Percentiles rank a stretch among this genome's conserved stretches.
phyloP scores from a whole-genome alignment of 2,888 invertebrate species.

The Griposia aprilina region DNA sequence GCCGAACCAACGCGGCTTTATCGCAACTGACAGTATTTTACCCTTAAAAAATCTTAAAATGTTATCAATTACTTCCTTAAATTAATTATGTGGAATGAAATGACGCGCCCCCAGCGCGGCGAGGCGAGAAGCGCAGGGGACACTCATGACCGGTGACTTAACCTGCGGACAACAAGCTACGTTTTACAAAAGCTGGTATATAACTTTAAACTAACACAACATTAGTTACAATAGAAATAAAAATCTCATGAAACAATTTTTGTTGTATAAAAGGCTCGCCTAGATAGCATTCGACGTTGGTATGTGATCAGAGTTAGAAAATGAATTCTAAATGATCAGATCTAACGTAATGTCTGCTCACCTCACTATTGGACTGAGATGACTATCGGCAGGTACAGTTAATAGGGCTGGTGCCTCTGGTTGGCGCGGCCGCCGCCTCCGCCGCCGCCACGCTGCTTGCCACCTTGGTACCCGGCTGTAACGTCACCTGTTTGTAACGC shows the following conservation, averaged over 20 bases:
- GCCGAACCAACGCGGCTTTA: constrained; percentile 78
- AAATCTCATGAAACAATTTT: constrained; percentile 1
- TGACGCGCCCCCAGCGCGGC: constrained; percentile 87
- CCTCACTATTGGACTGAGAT: constrained; percentile 89
- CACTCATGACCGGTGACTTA: constrained; percentile 89
- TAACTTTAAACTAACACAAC: constrained; percentile 7
- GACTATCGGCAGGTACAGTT: constrained; percentile 89
- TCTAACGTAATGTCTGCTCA: constrained; percentile 67
- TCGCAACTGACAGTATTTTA: constrained; percentile 84
- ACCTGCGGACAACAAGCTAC: constrained; percentile 81
- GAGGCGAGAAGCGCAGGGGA: constrained; percentile 80
- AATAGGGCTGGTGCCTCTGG: constrained; percentile 97
- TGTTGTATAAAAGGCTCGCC: neutral
- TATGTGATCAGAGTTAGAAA: constrained; percentile 12
- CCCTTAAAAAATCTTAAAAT: constrained; percentile 87
- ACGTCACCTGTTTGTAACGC: constrained; percentile 71
- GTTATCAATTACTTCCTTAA: constrained; percentile 86
- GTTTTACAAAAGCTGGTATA: constrained; percentile 35
- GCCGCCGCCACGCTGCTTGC: constrained; percentile 95
- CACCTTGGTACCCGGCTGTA: constrained; percentile 93
- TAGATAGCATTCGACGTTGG: constrained; percentile 3
- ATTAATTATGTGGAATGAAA: constrained; percentile 90
- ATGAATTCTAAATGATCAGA: constrained; percentile 6
- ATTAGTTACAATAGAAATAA: constrained; percentile 8
- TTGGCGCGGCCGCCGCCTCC: constrained; percentile 94